Conservation (phyloP, 2,113 vertebrate species). For the Gulo gulo region DNA sequence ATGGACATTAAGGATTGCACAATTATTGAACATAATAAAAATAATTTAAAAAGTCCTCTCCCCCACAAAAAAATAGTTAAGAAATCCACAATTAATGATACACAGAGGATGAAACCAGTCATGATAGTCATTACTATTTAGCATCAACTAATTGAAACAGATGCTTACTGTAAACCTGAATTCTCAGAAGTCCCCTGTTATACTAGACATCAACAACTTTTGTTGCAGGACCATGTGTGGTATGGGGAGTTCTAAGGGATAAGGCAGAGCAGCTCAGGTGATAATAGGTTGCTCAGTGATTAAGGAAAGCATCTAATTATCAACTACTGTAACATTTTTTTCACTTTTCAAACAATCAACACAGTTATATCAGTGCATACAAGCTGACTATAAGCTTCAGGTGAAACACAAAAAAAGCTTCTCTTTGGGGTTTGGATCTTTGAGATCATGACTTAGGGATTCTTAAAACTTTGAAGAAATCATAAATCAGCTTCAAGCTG, state of each 20-base stretch:
- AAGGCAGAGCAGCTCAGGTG: background rate
- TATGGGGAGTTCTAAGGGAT: background rate
- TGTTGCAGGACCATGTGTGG: background rate
- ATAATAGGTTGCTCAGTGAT: background rate
- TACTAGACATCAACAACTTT: background rate
- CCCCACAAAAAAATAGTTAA: too few species aligned
- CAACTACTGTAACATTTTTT: background rate
- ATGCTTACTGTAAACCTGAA: background rate
- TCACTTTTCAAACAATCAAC: constrained; percentile 10
- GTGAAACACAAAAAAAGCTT: background rate
- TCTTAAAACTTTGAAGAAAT: background rate
- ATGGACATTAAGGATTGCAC: background rate
- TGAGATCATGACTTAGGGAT: background rate
- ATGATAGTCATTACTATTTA: background rate
- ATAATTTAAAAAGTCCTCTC: too few species aligned
- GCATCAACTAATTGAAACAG: background rate
- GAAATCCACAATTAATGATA: background rate
- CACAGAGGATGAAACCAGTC: background rate
- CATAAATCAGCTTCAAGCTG: background rate
- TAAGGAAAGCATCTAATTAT: background rate
- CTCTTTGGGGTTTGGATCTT: background rate
- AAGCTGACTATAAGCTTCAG: background rate
- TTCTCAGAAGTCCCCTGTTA: background rate
- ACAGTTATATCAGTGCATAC: background rate
- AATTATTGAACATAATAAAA: background rate